phyloP scores from a whole-genome alignment of 2,888 invertebrate genomes.

The Polyploca ridens region DNA sequence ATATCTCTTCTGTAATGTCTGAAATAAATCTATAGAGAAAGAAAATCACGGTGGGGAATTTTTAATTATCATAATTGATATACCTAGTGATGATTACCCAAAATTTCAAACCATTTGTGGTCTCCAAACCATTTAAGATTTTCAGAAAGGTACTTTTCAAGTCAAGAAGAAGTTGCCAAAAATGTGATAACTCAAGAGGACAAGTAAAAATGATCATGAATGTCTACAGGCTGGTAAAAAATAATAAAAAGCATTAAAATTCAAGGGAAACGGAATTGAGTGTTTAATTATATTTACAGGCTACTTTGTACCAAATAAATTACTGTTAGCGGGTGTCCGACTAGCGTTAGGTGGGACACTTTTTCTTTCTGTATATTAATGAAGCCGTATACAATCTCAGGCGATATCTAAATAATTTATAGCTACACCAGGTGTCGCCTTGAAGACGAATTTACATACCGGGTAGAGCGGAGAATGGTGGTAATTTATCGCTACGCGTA shows the following conservation, averaged over 20 bases:
- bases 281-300: conserved; percentile 7
- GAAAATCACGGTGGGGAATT: too few species aligned
- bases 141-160: too few species aligned
- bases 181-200: neutral
- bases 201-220: neutral
- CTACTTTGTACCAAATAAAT: conserved; percentile 38
- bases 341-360: conserved; percentile 48
- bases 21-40: too few species aligned
- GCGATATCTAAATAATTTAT: conserved; percentile 79
- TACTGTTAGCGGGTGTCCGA: conserved; percentile 50
- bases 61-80: too few species aligned
- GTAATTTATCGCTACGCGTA: conserved; percentile 60
- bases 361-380: conserved; percentile 76
- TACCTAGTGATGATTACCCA: too few species aligned
- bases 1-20: too few species aligned
- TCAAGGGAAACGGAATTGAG: conserved; percentile 3
- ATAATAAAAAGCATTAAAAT: neutral
- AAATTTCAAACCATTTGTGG: too few species aligned
- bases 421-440: conserved; percentile 67
- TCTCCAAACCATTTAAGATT: too few species aligned
- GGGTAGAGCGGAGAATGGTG: conserved; percentile 43
- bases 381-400: conserved; percentile 69
- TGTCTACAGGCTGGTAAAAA: neutral
- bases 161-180: neutral
- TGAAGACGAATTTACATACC: conserved; percentile 70